Base-by-base conservation (phyloP, 2,888 invertebrate species). In the Sinohyriopsis cumingii region DNA sequence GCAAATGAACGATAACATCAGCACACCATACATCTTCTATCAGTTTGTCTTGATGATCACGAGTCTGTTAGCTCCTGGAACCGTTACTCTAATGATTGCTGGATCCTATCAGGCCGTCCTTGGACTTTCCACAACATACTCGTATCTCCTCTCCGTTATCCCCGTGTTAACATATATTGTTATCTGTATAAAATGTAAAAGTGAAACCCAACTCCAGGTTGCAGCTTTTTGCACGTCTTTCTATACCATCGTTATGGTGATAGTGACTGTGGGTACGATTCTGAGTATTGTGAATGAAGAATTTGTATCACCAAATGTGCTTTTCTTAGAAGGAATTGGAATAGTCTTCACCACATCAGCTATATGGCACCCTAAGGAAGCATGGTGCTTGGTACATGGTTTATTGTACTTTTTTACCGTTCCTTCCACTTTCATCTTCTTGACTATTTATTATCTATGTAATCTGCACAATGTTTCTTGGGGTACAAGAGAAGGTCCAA, bases 211-310 rank as follows among this genome's bases (percentile, higher is more conserved):
- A 93, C 95, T 95, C 91, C 91, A 85, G 20, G 69, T 76, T n/a
- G 85, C 83, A 3, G 81, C 77, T 12, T 22, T 84, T 5, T 59
- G 84, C 65, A 81, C 98, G 19, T 97, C 98, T 19, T 94, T 94
- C 12, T 99, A 98, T 90, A 97, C 98, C 28, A 92, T 99, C 91
- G 95, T 99, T 83, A 99, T 99, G 99, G 98, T 99, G 95, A 98
- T 98, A 79, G 99, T 99, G 53, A 96, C 98, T 81, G 98, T 99
- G 64, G 98, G 98, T 93, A 98, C 98, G 1, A 96, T 98, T 2
- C 93, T 99, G 33, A 98, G 98, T 91, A 93, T 98, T 86, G 95
- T 97, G 78, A 96, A 98, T 93, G 98, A 99, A 92, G 97, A 98
- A 24, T 68, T 82, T 3, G 65, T 80, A 25, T 78, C 80, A 19